Base-by-base conservation (phyloP, 2,797 vertebrate genomes). In the Cyclopterus lumpus region DNA sequence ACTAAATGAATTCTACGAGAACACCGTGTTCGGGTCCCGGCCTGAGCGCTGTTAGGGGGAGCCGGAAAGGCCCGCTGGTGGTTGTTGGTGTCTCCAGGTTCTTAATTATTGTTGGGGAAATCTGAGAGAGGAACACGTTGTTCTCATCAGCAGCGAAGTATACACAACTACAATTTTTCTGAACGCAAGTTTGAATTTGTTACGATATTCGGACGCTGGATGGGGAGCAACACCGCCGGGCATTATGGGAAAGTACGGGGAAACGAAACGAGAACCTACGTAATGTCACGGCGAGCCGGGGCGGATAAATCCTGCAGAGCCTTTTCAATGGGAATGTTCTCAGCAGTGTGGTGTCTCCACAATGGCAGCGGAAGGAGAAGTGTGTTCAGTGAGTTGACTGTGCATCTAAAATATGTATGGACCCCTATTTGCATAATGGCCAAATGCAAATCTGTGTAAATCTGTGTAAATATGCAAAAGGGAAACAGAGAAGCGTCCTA, bases 191-290 rank as follows among this genome's bases (percentile, higher is more conserved):
- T 24, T 51, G 2, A 54, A 58, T 53, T 40, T 51, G 40, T n/a
- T 51, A 60, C 42, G 18, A 54, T 30, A 28, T 26, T 44, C 22
- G 28, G 24, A 36, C 51, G 64, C 61, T 67, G 55, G 62, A 58
- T n/a, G 51, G 9, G 57, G 34, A 28, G 30, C 36, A 8, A 46
- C 1, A 12, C 20, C 38, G 58, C 15, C 1, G 26, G 30, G 18
- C 26, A 81, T 76, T 86, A 87, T 79, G 71, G 34, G 82, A 81
- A 84, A 87, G 0, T 73, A 79, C 78, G 57, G 4, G 26, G 80
- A 83, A 86, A 67, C 20, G 28, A 28, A 28, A 28, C 66, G 38
- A 73, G 71, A 82, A 65, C 64, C 67, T 57, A 14, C 48, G 30
- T 30, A 71, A 75, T 28, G 69, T 70, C 57, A 84, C 18, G 2